Evolutionary conservation across 2,888 invertebrate species (phyloP), one percentile per base, ranked within the genome.

Genomic region (Phengaris alcon): DNA sequence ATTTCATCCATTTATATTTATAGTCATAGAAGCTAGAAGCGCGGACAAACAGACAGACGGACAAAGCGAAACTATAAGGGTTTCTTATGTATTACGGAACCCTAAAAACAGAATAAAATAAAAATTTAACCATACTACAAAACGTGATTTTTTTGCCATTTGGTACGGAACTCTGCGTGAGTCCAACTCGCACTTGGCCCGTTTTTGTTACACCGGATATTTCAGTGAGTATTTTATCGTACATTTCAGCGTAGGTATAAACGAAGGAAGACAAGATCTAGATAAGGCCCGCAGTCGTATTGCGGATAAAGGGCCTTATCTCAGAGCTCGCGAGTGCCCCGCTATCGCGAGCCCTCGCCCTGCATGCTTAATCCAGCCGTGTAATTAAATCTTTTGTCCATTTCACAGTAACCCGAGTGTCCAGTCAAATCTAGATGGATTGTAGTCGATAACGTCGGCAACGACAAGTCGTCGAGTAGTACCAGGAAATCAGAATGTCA

Each of bases 321-420:
- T 74, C 74, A 78, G 79, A 76, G 77, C 54, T 64, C 55, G 57
- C 68, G 77, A 83, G 82, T 88, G 88, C 88, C 86, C 87, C 52
- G 77, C 76, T 79, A 79, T 76, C 78, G 57, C 75, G 55, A 84
- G 84, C 81, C 83, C 81, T 84, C 84, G 81, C 83, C 84, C 84
- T 83, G 84, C 81, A 84, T 84, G 87, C 89, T 91, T 91, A 91
- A 91, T 93, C 91, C 93, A 92, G 91, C 91, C 92, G 93, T 93
- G 89, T 92, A 93, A 93, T 93, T 93, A 92, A 91, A 91, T 93
- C 92, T 92, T 90, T 93, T 91, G 91, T 92, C 86, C 88, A 87
- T 83, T 84, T 84, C 85, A 82, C 82, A 83, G 82, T 83, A 84
- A 81, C 84, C 80, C 85, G 84, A 86, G 86, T 88, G 88, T 86